Evolutionary conservation across 2,113 vertebrate genomes (phyloP), one percentile per base, ranked within the genome.

Genomic region (Pyrgilauda ruficollis): DNA sequence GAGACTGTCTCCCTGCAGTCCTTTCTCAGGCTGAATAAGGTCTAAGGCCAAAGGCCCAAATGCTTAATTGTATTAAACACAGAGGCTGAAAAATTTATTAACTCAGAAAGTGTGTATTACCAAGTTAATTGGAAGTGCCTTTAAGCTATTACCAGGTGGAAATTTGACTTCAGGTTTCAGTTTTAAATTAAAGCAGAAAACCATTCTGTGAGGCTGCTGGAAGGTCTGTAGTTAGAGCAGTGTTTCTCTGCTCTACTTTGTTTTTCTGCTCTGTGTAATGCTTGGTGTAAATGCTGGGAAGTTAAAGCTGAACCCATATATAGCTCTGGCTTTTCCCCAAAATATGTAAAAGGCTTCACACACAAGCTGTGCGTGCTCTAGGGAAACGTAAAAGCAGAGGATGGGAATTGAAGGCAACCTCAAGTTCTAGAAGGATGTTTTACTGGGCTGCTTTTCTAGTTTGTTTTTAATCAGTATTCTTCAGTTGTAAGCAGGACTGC

Each of bases 91-190:
- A 96, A 94, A 92, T 90, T 97, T 96, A 95, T 96, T 97, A 96
- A 96, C 83, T 96, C 76, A 90, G 86, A 94, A 96, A 93, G 73
- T 86, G 68, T 92, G 37, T 96, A 96, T 97, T 96, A 96, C 93
- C 64, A 64, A 95, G 90, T 92, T 96, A 97, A 96, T 94, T 95
- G 95, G 61, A 96, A 94, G 76, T 84, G 93, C 95, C 93, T 94
- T 96, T 92, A 97, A 96, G 95, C 94, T 96, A 96, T 96, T 96
- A 94, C 83, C 79, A 96, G 95, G 93, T 96, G 94, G 94, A 96
- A 96, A 93, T 96, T 96, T 96, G 85, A 96, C 95, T 96, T 94
- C 69, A 87, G 83, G 92, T 96, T 97, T 96, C 96, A 93, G 76
- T 90, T 96, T 89, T 92, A 96, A 96, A 96, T 96, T 94, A 90